Percentiles rank a stretch among this genome's conserved stretches.
Evolutionary conservation across 2,797 vertebrate genomes (phyloP).

Genomic region (Anableps anableps): DNA sequence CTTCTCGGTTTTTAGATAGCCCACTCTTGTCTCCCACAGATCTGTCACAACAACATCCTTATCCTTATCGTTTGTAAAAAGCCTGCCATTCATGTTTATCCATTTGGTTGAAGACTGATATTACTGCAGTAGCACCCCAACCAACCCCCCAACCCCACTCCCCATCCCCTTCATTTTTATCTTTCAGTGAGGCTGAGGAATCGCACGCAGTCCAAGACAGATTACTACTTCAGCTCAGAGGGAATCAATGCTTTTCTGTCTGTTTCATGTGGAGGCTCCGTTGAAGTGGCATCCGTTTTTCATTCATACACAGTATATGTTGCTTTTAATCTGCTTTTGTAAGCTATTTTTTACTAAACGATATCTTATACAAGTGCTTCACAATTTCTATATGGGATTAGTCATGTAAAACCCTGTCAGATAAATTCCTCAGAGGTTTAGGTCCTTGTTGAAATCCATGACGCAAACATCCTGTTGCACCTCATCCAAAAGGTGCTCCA

Average conservation of each 20-base stretch:
- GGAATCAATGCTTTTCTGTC: conserved; percentile 63
- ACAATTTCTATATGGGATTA: background rate
- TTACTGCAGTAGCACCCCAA: conserved; percentile 46
- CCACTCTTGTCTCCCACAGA: conserved; percentile 66
- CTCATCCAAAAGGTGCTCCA: background rate
- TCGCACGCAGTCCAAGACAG: conserved; percentile 58
- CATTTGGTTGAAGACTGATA: conserved; percentile 73
- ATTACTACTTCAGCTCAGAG: conserved; percentile 58
- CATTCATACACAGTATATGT: conserved; percentile 12
- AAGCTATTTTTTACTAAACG: conserved; percentile 5
- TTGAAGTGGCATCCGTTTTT: conserved; percentile 42
- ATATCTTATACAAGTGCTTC: conserved; percentile 11
- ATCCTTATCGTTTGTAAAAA: conserved; percentile 65
- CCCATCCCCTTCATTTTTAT: conserved; percentile 63
- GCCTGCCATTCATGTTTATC: conserved; percentile 71
- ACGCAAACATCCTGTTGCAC: background rate
- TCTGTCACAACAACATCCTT: conserved; percentile 66
- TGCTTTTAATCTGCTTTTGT: conserved; percentile 26
- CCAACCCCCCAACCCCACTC: background rate
- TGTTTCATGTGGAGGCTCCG: conserved; percentile 37
- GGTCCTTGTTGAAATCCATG: background rate
- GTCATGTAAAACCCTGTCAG: background rate
- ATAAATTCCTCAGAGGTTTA: background rate
- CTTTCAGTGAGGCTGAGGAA: conserved; percentile 51
- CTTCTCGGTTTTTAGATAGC: conserved; percentile 64